Percentiles rank a stretch among this genome's conserved stretches.
These are phyloP conservation scores for Malurus alboscapulatus DNA, from an alignment of 2,113 vertebrate genomes.

Conservation along the genomic window DNA sequence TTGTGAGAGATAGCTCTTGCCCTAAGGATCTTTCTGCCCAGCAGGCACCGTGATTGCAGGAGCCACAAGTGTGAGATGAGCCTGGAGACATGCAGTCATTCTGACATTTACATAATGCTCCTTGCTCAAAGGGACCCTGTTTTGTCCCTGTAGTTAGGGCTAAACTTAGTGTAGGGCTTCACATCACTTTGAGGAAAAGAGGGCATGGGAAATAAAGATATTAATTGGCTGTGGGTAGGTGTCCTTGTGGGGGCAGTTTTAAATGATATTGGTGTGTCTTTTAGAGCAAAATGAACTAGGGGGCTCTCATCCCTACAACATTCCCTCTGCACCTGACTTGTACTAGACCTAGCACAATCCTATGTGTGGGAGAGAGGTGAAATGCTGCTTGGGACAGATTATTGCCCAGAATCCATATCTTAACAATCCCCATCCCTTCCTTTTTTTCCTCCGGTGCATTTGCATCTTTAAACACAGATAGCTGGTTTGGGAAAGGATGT, in stretches of 20 bases:
- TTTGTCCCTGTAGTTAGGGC: not conserved
- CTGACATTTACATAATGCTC: not conserved
- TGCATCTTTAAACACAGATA: not conserved
- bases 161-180: not conserved
- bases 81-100: not conserved
- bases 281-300: not conserved
- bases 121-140: not conserved
- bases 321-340: not conserved
- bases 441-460: not conserved
- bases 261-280: not conserved
- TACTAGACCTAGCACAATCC: not conserved
- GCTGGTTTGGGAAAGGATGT: not conserved
- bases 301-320: not conserved
- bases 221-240: not conserved
- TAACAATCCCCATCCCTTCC: not conserved
- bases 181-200: not conserved
- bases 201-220: not conserved
- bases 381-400: not conserved
- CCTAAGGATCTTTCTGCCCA: not conserved
- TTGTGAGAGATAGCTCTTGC: not conserved
- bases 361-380: not conserved
- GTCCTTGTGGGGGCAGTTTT: not conserved
- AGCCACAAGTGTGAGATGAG: not conserved
- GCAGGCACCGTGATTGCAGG: not conserved
- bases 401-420: not conserved